Conservation (phyloP, 2,797 vertebrate genomes). For the Aselliscus stoliczkanus region DNA sequence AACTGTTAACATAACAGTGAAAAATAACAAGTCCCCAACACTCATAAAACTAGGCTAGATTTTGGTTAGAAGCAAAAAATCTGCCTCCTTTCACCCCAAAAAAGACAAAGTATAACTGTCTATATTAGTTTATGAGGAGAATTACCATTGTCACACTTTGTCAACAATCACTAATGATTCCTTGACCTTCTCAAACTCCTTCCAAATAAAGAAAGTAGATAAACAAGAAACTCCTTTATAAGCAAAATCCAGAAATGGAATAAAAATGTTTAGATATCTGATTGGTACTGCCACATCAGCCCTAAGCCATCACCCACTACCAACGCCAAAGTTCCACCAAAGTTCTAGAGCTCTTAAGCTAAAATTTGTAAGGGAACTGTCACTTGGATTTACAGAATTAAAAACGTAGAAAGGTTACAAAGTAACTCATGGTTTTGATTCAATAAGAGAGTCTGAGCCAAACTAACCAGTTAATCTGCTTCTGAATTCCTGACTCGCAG, state of each 20-base stretch:
- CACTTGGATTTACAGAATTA: not conserved
- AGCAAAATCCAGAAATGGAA: constrained; percentile 7
- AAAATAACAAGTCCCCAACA: not conserved
- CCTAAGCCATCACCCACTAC: not conserved
- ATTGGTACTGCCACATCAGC: not conserved
- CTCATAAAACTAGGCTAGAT: not conserved
- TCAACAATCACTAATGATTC: not conserved
- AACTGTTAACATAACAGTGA: not conserved
- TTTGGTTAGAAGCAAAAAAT: not conserved
- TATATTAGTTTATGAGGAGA: not conserved
- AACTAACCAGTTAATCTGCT: not conserved
- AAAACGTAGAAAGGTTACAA: not conserved
- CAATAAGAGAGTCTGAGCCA: not conserved
- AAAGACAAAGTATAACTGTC: not conserved
- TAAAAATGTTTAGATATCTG: not conserved
- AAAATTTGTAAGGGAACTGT: not conserved
- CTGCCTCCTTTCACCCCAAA: not conserved
- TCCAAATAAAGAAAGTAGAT: not conserved
- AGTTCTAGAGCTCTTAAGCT: not conserved
- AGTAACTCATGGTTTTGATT: not conserved
- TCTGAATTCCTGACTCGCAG: not conserved
- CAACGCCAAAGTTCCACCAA: not conserved
- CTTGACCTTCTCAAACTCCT: not conserved
- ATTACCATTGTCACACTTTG: not conserved
- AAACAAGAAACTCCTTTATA: not conserved